These are phyloP conservation scores for Caerostris darwini DNA, from an alignment of 1,140 invertebrate species.

Conservation along the genomic window DNA sequence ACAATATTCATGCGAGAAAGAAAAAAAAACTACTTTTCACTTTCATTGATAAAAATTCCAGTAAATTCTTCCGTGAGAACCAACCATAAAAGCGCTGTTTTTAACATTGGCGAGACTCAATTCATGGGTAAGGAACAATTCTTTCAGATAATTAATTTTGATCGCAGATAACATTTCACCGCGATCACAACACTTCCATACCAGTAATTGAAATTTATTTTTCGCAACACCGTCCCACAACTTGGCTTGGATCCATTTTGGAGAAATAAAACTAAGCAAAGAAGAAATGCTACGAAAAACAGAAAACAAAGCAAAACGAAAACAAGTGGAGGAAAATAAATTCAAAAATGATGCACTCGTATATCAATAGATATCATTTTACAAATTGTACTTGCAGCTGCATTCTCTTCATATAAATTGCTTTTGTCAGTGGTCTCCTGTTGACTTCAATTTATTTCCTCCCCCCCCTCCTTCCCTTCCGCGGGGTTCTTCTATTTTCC, in stretches of 20 bases:
- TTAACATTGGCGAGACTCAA: not conserved
- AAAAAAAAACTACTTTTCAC: too few relatives aligned
- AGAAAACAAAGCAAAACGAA: not conserved
- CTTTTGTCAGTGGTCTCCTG: constrained; percentile 1
- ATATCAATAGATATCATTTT: constrained; percentile 36
- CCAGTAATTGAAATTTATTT: not conserved
- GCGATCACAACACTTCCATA: not conserved
- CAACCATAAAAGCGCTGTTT: too few relatives aligned
- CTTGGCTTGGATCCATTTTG: not conserved
- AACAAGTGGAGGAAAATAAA: not conserved
- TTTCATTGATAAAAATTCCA: too few relatives aligned
- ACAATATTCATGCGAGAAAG: too few relatives aligned
- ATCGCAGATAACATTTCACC: not conserved
- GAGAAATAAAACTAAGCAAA: too few relatives aligned
- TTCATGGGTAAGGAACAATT: not conserved
- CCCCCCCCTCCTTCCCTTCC: not conserved
- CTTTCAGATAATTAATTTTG: not conserved
- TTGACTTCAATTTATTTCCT: not conserved
- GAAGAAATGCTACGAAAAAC: too few relatives aligned
- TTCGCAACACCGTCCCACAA: not conserved
- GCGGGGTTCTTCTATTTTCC: not conserved
- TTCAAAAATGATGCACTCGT: not conserved
- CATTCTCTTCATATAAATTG: constrained; percentile 27
- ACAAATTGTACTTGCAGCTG: constrained; percentile 24
- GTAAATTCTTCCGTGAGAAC: too few relatives aligned